A percentile compares a stretch with the other conserved stretches of the same genome.
phyloP scores from a whole-genome alignment of 1,140 invertebrate genomes.

The Heterodera schachtii region DNA sequence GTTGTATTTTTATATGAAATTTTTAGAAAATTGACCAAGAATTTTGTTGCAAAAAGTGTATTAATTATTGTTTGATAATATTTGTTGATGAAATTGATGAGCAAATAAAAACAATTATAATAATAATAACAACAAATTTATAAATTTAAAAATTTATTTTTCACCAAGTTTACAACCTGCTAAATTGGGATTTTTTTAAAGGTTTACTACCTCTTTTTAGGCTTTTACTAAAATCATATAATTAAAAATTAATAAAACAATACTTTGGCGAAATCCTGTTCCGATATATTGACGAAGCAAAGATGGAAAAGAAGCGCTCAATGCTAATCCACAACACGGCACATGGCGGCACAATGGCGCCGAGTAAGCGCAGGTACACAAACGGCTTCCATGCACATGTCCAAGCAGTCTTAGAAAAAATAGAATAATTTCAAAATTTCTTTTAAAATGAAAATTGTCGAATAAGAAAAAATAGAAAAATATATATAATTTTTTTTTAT shows the following conservation, averaged over 20 bases:
- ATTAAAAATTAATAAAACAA: background rate
- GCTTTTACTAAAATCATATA: no score
- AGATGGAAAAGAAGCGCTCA: constrained; percentile 45
- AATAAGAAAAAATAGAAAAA: no score
- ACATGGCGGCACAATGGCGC: constrained; percentile 38
- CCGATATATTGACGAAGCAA: constrained; percentile 41
- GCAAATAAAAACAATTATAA: no score
- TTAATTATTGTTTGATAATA: no score
- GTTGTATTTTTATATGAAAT: no score
- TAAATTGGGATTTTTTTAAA: background rate
- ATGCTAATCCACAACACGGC: constrained; percentile 48
- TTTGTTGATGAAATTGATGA: no score
- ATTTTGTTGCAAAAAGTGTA: no score
- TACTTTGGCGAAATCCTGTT: constrained; percentile 33
- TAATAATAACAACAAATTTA: no score
- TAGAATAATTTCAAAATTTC: background rate
- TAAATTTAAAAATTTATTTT: no score
- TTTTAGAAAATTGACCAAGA: no score
- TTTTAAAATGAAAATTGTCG: constrained; percentile 20
- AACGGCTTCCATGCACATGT: constrained; percentile 43
- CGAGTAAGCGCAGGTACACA: constrained; percentile 42
- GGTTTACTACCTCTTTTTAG: background rate
- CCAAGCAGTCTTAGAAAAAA: constrained; percentile 43
- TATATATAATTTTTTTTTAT: no score
- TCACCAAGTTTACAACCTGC: no score